Conservation (phyloP, 2,888 invertebrate genomes). For the Phasia obesa region DNA sequence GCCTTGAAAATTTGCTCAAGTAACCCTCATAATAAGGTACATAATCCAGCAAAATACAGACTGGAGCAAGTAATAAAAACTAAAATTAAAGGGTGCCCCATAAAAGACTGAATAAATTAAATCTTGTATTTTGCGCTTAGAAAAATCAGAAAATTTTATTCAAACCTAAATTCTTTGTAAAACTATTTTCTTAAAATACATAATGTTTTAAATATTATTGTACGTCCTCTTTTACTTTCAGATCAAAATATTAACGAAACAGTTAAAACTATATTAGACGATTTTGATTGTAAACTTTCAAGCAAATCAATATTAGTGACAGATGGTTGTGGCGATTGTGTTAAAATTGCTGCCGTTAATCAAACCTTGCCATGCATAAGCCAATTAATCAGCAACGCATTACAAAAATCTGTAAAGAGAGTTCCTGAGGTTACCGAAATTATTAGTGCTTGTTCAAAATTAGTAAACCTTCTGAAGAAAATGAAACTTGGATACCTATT, state of each 20-base stretch:
- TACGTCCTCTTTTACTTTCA: neutral
- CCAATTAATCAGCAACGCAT: conserved; percentile 7
- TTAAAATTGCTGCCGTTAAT: neutral
- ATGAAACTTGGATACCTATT: neutral
- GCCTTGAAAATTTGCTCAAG: no score
- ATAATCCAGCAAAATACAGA: no score
- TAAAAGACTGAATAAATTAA: no score
- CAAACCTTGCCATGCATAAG: conserved; percentile 1
- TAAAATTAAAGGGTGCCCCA: no score
- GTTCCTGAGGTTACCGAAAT: neutral
- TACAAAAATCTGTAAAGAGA: neutral
- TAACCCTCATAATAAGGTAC: no score
- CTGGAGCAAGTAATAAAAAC: no score
- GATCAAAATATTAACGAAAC: neutral
- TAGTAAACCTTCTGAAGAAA: neutral
- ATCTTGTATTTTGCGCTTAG: no score
- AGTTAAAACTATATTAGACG: neutral
- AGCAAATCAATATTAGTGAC: neutral
- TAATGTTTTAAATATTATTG: no score
- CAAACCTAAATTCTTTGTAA: no score
- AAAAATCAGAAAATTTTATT: no score
- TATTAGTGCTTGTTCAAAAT: neutral
- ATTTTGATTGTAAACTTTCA: neutral
- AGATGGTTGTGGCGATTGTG: neutral
- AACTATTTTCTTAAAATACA: no score